Evolutionary conservation across 2,113 vertebrate genomes (phyloP).

Genomic region (Myanophis thanlyinensis): DNA sequence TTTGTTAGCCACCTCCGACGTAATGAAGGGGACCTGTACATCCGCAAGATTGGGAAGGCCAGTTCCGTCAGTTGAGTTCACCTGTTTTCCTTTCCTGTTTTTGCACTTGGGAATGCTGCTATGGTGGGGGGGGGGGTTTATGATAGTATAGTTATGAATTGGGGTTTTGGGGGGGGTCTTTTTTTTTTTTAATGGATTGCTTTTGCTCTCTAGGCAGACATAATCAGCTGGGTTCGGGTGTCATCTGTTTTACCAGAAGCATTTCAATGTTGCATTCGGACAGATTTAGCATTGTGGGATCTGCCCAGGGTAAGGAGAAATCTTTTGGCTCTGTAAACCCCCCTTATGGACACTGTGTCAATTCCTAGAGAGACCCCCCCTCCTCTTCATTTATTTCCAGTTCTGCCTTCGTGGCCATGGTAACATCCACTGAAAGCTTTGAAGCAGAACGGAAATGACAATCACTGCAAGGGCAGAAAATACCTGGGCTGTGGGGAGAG

Average conservation of each 20-base stretch:
- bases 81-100: neutral
- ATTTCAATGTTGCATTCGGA: constrained; percentile 73
- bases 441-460: constrained; percentile 78
- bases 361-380: constrained; percentile 58
- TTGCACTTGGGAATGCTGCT: constrained; percentile 25
- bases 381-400: constrained; percentile 72
- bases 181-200: constrained; percentile 39
- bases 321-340: constrained; percentile 63
- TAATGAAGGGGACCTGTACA: neutral
- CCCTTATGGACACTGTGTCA: constrained; percentile 64
- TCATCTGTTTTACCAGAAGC: constrained; percentile 55
- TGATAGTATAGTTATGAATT: neutral
- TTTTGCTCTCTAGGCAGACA: constrained; percentile 53
- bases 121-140: constrained; percentile 24
- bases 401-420: constrained; percentile 75
- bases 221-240: constrained; percentile 55
- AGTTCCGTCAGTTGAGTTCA: neutral
- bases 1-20: neutral
- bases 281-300: constrained; percentile 55
- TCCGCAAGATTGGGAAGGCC: neutral
- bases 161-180: no score
- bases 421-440: constrained; percentile 75
- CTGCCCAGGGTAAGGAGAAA: constrained; percentile 59
- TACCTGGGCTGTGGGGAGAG: constrained; percentile 63
- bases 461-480: constrained; percentile 69